Base-by-base conservation (phyloP, 2,113 vertebrate genomes). In the Cinclus cinclus region DNA sequence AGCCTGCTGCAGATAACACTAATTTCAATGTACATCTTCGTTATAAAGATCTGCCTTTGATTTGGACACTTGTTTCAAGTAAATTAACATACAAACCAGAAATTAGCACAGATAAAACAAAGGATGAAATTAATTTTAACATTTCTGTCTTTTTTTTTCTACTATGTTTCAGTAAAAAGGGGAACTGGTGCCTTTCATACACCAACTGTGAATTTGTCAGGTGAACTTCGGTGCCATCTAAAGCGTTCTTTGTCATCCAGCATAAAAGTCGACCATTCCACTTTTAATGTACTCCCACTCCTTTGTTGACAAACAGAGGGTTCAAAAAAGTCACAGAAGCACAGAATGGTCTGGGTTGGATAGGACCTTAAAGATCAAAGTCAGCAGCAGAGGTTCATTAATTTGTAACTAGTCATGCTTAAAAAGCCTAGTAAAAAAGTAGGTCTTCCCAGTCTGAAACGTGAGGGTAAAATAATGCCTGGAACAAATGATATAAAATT, bases 231-330 rank as follows among this genome's bases (percentile, higher is more conserved):
- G 42, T 70, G 42, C 19, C 15, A 7, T 14, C 37, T 58, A 4
- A 68, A 73, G 41, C 1, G 2, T 3, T 2, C 69, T 83, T 76
- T 56, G 35, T 25, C 17, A 47, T 15, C 4, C 33, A 60, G 24
- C 22, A 55, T 12, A 39, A 55, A 70, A 68, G 46, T 0, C 0
- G 1, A 68, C 8, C 1, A 27, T 9, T 3, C 0, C 24, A 71
- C 89, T 33, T 30, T 52, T 42, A 50, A 28, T 0, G 0, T 23
- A 3, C 25, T 63, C 50, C 8, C 10, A 24, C 16, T 75, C 28
- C 52, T 49, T n/a, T 39, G 7, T 1, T 49, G n/a, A 47, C 39
- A 39, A 15, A 16, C 21, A 70, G 47, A 79, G 18, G 23, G 11
- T 33, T 4, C 23, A 39, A 70, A 21, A 17, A 67, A 79, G 37